Evolutionary conservation across 2,113 vertebrate species (phyloP), one percentile per base, ranked within the genome.

Genomic region (Atrichornis clamosus): DNA sequence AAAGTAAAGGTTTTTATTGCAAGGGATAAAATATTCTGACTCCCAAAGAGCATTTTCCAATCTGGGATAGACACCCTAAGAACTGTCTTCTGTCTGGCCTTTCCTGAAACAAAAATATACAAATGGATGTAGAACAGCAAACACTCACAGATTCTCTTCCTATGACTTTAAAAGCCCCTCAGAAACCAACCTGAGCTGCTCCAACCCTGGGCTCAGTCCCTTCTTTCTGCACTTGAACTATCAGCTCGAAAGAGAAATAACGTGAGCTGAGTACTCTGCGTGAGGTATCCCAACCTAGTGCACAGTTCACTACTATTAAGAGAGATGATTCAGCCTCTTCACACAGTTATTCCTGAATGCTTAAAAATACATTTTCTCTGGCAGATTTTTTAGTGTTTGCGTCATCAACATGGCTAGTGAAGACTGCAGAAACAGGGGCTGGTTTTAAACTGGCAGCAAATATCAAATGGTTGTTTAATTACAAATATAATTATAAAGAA

Each of bases 291-390:
- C 68, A 90, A 56, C n/a, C 80, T 37, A 39, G 1, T 55, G 47
- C 56, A 76, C 19, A n/a, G 59, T 30, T 93, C 75, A 35, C 55
- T 89, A 62, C 82, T 85, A 80, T 27, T 11, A 68, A 68, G 26
- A 89, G 7, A 90, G 41, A 87, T 91, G 91, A 97, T 92, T 94
- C 89, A 95, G 64, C 68, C 52, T 92, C 87, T 81, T 88, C 60
- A 56, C 69, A 82, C 26, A 24, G 50, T 77, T 93, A 82, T 90
- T 84, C 84, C 59, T 50, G 81, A 80, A 39, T 33, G 47, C 47
- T 96, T 93, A 74, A 89, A 95, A 95, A 93, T 69, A 95, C 21
- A 58, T 76, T 67, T 73, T 84, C 64, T 50, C 49, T 67, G 52
- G 39, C 37, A 89, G 32, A 58, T 46, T 70, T 91, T 93, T 89